Evolutionary conservation across 2,888 invertebrate genomes (phyloP).

Genomic region (Criorhina ranunculi): DNA sequence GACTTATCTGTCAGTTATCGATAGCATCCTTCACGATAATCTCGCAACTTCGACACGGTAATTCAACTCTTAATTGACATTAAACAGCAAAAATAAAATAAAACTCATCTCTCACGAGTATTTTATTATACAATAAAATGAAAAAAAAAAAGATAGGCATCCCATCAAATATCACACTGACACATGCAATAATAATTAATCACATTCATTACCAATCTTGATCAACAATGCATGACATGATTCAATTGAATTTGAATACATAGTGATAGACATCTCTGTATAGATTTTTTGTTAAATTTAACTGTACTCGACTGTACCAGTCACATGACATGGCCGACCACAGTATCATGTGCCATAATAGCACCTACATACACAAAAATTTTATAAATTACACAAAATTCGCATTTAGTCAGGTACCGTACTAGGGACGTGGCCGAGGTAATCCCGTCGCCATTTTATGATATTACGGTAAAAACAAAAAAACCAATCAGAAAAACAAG

Average conservation of each 20-base stretch:
- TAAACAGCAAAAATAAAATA: conserved; percentile 8
- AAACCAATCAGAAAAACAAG: conserved; percentile 35
- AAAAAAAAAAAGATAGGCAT: conserved; percentile 42
- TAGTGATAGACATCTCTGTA: conserved; percentile 18
- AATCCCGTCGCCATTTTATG: conserved; percentile 31
- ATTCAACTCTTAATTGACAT: conserved; percentile 10
- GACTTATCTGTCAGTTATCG: not conserved
- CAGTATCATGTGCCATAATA: conserved; percentile 41
- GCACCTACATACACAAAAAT: conserved; percentile 3
- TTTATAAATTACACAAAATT: conserved; percentile 29
- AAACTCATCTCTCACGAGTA: conserved; percentile 7
- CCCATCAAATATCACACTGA: conserved; percentile 51
- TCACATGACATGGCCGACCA: conserved; percentile 23
- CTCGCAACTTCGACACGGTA: not conserved
- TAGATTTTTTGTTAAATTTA: conserved; percentile 1
- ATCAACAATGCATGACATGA: conserved; percentile 73
- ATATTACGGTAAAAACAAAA: conserved; percentile 13
- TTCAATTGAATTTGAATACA: conserved; percentile 55
- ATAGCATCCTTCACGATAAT: not conserved
- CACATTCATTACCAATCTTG: conserved; percentile 64
- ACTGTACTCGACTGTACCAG: conserved; percentile 31
- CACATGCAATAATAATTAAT: conserved; percentile 72
- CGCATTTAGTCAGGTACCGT: not conserved
- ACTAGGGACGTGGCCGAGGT: not conserved
- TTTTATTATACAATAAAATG: conserved; percentile 22